Conservation (phyloP, 2,888 invertebrate species). For the Orchestes rusci region DNA sequence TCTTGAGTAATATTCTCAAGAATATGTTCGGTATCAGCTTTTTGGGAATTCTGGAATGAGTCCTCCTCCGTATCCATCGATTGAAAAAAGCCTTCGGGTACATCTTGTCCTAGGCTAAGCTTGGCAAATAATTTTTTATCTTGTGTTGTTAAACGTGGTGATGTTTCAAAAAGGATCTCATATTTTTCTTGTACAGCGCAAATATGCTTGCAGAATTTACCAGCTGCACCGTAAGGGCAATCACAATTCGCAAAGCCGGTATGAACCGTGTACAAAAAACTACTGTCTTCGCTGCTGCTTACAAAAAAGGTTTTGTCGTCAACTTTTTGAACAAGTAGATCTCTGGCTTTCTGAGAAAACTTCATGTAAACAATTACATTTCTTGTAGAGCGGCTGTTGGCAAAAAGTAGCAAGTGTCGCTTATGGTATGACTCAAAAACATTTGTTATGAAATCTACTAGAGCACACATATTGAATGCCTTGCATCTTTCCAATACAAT, state of each 20-base stretch:
- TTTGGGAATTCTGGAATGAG: too few species aligned
- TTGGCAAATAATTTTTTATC: background rate
- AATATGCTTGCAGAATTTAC: background rate
- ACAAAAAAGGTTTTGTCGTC: background rate
- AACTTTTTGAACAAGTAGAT: background rate
- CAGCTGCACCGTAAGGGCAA: background rate
- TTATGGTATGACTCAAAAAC: slow-evolving; percentile 1
- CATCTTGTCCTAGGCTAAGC: background rate
- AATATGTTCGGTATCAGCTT: too few species aligned
- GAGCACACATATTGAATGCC: background rate
- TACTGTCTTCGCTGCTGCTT: background rate
- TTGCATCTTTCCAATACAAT: background rate
- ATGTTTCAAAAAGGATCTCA: background rate
- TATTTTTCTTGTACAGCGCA: background rate
- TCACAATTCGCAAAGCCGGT: background rate
- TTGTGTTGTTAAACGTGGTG: background rate
- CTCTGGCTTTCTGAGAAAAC: background rate
- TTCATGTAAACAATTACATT: background rate
- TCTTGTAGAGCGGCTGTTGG: background rate
- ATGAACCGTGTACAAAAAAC: background rate
- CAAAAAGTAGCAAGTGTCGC: background rate
- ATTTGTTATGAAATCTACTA: background rate
- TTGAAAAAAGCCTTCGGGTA: background rate
- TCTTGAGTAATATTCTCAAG: too few species aligned
- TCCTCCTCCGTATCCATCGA: too few species aligned